Conservation (phyloP, 2,888 invertebrate genomes). For the Aspidiotus destructor region DNA sequence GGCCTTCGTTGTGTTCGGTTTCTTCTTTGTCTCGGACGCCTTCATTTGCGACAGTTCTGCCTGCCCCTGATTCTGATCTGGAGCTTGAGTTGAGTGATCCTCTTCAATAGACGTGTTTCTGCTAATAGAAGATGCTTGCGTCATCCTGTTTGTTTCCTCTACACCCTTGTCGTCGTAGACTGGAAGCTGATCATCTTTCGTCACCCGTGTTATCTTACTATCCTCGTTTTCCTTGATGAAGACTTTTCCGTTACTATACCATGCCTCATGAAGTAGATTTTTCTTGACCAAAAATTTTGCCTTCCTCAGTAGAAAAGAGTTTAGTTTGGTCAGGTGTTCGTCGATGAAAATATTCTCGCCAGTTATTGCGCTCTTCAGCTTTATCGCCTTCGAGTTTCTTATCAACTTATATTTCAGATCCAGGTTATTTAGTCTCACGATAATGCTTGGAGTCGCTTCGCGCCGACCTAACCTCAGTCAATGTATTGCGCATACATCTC, state of each 20-base stretch:
- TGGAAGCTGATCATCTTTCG: not conserved
- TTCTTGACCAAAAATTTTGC: not conserved
- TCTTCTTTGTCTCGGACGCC: too few relatives aligned
- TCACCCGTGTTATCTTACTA: not conserved
- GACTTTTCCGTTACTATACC: not conserved
- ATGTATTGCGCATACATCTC: slow-evolving; percentile 1
- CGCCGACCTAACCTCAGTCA: not conserved
- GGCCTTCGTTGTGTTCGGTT: too few relatives aligned
- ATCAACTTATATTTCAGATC: not conserved
- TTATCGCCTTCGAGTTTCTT: not conserved
- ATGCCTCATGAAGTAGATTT: not conserved
- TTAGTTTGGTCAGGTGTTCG: not conserved
- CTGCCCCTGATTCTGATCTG: too few relatives aligned
- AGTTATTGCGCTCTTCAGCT: not conserved
- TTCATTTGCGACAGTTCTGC: too few relatives aligned
- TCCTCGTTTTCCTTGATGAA: not conserved
- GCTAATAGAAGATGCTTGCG: not conserved
- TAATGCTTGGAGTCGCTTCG: not conserved
- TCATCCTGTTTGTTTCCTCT: not conserved
- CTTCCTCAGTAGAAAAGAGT: not conserved
- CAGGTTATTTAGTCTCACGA: not conserved
- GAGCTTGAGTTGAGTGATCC: too few relatives aligned
- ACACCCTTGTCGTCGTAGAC: not conserved
- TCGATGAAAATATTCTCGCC: not conserved
- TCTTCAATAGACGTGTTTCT: too few relatives aligned